Evolutionary conservation across 2,113 vertebrate species (phyloP).

Genomic region (Ptilonorhynchus violaceus): DNA sequence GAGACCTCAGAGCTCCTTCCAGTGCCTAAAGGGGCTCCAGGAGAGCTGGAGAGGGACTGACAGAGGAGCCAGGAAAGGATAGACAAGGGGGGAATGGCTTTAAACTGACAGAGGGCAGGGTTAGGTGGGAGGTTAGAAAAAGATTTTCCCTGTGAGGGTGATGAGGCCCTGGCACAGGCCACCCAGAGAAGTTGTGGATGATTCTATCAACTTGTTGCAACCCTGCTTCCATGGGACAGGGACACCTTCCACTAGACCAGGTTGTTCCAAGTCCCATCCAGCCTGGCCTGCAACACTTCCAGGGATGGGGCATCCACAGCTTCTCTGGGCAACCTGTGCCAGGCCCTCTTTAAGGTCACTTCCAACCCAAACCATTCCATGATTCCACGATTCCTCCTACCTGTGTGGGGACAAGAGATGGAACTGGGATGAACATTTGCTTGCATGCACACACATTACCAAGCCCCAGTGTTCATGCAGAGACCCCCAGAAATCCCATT

Average conservation of each 20-base stretch:
- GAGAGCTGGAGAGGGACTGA: neutral
- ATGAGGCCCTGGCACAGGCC: neutral
- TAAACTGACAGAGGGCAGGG: neutral
- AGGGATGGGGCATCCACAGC: neutral
- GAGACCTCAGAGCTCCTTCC: neutral
- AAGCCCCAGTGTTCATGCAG: neutral
- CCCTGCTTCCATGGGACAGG: neutral
- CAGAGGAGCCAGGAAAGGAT: neutral
- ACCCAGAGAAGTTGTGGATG: neutral
- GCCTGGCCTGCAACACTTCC: neutral
- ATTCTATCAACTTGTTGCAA: neutral
- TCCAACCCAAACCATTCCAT: neutral
- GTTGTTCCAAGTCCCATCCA: neutral
- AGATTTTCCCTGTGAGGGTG: neutral
- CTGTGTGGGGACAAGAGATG: rapidly evolving
- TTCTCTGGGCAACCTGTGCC: neutral
- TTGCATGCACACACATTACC: neutral
- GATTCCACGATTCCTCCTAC: neutral
- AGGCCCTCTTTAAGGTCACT: neutral
- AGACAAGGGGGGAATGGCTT: neutral
- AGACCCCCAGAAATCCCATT: neutral
- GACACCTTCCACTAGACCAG: neutral
- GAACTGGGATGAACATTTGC: neutral
- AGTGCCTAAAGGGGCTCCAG: neutral
- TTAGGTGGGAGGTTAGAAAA: neutral